Conservation (phyloP, 2,888 invertebrate genomes). For the Melitaea athalia region DNA sequence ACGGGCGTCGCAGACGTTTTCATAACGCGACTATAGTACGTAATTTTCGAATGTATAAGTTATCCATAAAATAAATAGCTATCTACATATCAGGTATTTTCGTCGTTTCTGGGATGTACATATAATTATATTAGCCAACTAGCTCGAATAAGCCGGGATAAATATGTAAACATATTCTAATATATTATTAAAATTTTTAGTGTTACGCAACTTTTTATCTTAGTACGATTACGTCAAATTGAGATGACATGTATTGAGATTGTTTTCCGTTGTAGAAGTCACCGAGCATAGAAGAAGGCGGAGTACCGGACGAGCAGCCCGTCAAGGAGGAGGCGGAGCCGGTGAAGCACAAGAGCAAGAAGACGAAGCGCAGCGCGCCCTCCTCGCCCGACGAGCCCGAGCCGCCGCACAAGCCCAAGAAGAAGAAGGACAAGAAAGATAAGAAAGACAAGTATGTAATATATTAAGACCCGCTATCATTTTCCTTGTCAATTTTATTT, state of each 20-base stretch:
- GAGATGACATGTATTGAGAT: not conserved
- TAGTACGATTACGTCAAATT: constrained; percentile 29
- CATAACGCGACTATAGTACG: no score
- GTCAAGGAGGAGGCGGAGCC: constrained; percentile 73
- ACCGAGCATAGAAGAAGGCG: constrained; percentile 72
- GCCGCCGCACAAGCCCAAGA: constrained; percentile 68
- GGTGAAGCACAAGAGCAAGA: constrained; percentile 67
- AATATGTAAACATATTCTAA: no score
- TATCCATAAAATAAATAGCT: no score
- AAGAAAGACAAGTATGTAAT: constrained; percentile 65
- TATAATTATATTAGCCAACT: no score
- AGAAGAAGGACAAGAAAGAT: constrained; percentile 78
- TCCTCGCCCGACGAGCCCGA: constrained; percentile 65
- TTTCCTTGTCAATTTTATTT: not conserved
- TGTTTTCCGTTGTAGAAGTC: constrained; percentile 54
- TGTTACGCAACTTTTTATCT: no score
- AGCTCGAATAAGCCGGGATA: no score
- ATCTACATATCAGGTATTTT: no score
- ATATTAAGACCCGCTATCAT: not conserved
- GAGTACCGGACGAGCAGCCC: constrained; percentile 72
- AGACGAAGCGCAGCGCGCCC: constrained; percentile 72
- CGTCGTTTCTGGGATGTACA: no score
- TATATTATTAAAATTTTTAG: no score
- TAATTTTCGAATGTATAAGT: no score
- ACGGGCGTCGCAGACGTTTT: no score